Conservation (phyloP, 2,888 invertebrate species). For the Adelphocoris suturalis region DNA sequence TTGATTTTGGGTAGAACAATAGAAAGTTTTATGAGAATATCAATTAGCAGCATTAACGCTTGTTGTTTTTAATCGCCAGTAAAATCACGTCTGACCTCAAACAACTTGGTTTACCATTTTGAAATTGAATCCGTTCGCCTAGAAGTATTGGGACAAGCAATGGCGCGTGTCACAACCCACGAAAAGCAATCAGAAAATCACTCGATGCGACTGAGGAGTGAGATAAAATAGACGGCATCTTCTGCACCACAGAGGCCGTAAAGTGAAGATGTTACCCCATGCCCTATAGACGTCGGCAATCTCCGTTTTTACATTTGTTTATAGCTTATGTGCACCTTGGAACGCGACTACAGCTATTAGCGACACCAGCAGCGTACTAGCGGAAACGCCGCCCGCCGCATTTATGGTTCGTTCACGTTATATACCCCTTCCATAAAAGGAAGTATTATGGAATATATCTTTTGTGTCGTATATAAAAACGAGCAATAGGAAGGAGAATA, state of each 20-base stretch:
- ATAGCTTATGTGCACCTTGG: background rate
- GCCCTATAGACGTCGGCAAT: constrained; percentile 26
- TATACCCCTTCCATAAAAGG: background rate
- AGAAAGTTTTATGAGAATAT: too few relatives aligned
- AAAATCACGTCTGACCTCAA: too few relatives aligned
- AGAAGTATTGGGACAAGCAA: background rate
- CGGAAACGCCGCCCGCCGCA: background rate
- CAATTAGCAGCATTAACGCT: too few relatives aligned
- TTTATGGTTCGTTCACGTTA: background rate
- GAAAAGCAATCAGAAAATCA: constrained; percentile 30
- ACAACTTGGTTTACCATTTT: too few relatives aligned
- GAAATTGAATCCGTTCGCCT: too few relatives aligned
- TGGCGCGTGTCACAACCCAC: background rate
- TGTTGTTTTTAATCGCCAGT: too few relatives aligned
- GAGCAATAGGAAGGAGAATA: background rate
- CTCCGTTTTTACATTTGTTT: constrained; percentile 10
- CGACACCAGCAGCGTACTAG: background rate
- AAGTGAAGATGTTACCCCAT: constrained; percentile 31
- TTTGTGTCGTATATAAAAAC: background rate
- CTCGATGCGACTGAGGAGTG: background rate
- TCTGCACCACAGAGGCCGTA: background rate
- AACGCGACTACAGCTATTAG: constrained; percentile 17
- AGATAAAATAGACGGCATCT: constrained; percentile 12
- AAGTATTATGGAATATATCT: background rate
- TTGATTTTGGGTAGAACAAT: too few relatives aligned